phyloP scores from a whole-genome alignment of 2,888 invertebrate species.

The Eurois occulta region DNA sequence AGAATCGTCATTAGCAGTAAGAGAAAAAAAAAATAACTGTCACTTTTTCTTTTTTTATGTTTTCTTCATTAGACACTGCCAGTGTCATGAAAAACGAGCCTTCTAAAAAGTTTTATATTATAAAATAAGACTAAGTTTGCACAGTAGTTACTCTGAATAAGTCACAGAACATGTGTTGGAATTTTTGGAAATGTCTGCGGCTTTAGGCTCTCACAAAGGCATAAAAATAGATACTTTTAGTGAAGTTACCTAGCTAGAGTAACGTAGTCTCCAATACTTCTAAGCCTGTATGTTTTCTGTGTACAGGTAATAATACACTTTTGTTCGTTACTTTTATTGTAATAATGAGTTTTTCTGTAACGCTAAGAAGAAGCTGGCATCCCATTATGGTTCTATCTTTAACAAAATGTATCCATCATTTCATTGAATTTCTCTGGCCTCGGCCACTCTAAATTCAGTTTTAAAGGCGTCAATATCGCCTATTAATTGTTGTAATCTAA shows the following conservation, averaged over 20 bases:
- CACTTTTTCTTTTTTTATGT: not conserved
- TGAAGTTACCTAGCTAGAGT: slow-evolving; percentile 20
- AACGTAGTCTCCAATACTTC: slow-evolving; percentile 11
- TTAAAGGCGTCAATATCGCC: not conserved
- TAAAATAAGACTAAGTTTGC: slow-evolving; percentile 9
- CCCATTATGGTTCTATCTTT: not conserved
- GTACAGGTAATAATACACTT: slow-evolving; percentile 1
- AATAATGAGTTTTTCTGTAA: slow-evolving; percentile 1
- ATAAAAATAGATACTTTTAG: slow-evolving; percentile 44
- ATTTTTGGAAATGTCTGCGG: slow-evolving; percentile 37
- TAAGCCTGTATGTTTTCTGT: not conserved
- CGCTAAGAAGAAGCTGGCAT: too few species aligned
- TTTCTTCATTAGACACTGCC: slow-evolving; percentile 5
- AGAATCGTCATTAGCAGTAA: not conserved
- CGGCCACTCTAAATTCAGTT: not conserved
- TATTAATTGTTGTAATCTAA: slow-evolving; percentile 1
- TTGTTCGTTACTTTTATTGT: slow-evolving; percentile 8
- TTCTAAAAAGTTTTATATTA: slow-evolving; percentile 40
- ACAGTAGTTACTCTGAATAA: slow-evolving; percentile 32
- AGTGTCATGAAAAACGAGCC: slow-evolving; percentile 16
- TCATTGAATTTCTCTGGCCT: not conserved
- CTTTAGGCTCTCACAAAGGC: slow-evolving; percentile 23
- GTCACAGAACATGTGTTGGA: slow-evolving; percentile 44
- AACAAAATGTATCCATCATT: not conserved
- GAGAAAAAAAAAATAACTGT: not conserved